A percentile compares a stretch with the other conserved stretches of the same genome.
phyloP scores from a whole-genome alignment of 2,113 vertebrate species.

The Dascyllus trimaculatus region DNA sequence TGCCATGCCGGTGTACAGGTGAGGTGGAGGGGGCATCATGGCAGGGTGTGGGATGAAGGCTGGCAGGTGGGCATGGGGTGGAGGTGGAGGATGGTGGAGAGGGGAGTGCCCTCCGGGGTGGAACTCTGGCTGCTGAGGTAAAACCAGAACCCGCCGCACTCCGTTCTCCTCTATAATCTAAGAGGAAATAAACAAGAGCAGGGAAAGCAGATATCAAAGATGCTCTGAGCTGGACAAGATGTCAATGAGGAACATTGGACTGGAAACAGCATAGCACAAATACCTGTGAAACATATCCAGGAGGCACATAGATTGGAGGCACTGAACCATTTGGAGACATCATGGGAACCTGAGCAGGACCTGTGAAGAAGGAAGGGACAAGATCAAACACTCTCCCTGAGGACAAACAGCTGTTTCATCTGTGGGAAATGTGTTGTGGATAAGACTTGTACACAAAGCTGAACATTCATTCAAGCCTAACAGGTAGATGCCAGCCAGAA shows the following conservation, averaged over 20 bases:
- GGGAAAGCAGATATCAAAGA: not conserved
- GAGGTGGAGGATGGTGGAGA: conserved; percentile 92
- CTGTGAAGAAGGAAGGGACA: conserved; percentile 71
- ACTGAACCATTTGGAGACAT: conserved; percentile 99
- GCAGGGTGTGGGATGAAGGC: conserved; percentile 95
- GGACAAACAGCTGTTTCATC: conserved; percentile 37
- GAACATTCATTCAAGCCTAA: not conserved
- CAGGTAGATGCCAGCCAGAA: not conserved
- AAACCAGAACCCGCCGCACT: conserved; percentile 96
- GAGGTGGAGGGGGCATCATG: conserved; percentile 93
- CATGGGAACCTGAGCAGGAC: conserved; percentile 99
- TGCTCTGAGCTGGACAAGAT: not conserved
- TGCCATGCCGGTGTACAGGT: conserved; percentile 91
- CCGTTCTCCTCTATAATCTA: conserved; percentile 99
- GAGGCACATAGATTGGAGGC: conserved; percentile 99
- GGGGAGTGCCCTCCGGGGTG: conserved; percentile 94
- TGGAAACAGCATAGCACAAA: not conserved
- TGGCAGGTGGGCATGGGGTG: conserved; percentile 92
- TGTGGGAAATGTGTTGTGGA: not conserved
- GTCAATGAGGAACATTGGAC: not conserved
- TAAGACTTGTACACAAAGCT: not conserved
- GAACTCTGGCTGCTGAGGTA: conserved; percentile 98
- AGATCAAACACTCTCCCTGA: conserved; percentile 43
- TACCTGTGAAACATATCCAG: conserved; percentile 99
- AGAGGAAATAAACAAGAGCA: conserved; percentile 1